Conservation (phyloP, 2,888 invertebrate species). For the Lithosia quadra region DNA sequence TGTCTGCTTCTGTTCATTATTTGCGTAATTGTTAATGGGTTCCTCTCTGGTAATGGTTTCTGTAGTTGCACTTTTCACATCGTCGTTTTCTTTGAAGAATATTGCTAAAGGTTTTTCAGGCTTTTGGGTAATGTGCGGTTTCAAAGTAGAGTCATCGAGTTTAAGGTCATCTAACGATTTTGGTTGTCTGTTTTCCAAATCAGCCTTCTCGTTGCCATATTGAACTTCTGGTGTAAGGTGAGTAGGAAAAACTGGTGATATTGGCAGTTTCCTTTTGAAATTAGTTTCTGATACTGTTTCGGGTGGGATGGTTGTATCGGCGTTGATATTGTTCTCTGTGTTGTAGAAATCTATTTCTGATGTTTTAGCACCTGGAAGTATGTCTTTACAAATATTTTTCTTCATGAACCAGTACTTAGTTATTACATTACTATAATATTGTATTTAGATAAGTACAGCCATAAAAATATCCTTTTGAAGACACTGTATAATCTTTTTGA, state of each 20-base stretch:
- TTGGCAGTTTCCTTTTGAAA: conserved; percentile 63
- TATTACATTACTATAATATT: neutral
- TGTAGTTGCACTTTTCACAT: conserved; percentile 58
- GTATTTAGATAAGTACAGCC: neutral
- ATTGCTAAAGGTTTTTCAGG: conserved; percentile 80
- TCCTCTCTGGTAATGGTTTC: conserved; percentile 70
- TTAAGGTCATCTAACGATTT: conserved; percentile 64
- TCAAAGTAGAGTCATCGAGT: conserved; percentile 72
- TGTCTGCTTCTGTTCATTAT: conserved; percentile 63
- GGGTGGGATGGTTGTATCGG: conserved; percentile 58
- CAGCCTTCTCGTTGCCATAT: conserved; percentile 83
- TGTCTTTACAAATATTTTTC: conserved; percentile 46
- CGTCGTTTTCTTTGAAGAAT: conserved; percentile 72
- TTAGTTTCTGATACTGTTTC: conserved; percentile 59
- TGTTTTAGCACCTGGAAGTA: conserved; percentile 78
- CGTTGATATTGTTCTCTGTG: conserved; percentile 64
- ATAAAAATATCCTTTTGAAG: neutral
- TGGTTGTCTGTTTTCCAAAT: conserved; percentile 71
- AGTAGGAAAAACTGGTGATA: conserved; percentile 77
- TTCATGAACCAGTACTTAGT: conserved; percentile 11
- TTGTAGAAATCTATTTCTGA: conserved; percentile 84
- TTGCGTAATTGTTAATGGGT: conserved; percentile 67
- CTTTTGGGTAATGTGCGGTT: conserved; percentile 81
- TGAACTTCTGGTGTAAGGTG: conserved; percentile 83
- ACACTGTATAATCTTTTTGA: neutral